Conservation (phyloP, 2,113 vertebrate species). For the Danio rerio region DNA sequence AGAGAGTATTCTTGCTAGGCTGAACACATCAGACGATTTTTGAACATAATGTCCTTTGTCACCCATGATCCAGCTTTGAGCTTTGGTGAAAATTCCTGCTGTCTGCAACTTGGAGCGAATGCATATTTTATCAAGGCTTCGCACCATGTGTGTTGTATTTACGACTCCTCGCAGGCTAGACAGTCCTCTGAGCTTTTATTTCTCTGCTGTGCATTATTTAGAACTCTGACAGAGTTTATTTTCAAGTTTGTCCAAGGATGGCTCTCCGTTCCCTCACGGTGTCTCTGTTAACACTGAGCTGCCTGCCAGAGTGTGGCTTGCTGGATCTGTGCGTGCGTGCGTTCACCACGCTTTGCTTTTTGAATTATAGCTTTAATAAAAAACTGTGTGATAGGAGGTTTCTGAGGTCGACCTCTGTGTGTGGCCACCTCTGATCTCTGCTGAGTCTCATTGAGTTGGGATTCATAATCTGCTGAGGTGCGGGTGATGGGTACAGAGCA, state of each 20-base stretch:
- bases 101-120: slow-evolving; percentile 65
- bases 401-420: slow-evolving; percentile 37
- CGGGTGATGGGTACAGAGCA: slow-evolving; percentile 65
- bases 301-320: slow-evolving; percentile 21
- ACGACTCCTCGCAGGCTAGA: slow-evolving; percentile 71
- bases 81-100: slow-evolving; percentile 43
- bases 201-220: slow-evolving; percentile 68
- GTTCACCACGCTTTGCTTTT: slow-evolving; percentile 49
- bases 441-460: slow-evolving; percentile 65
- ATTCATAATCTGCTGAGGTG: slow-evolving; percentile 67
- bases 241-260: slow-evolving; percentile 69
- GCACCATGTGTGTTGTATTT: slow-evolving; percentile 73
- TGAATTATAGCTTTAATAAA: slow-evolving; percentile 81
- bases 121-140: slow-evolving; percentile 52
- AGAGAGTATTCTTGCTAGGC: neutral
- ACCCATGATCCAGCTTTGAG: slow-evolving; percentile 41
- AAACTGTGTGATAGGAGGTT: slow-evolving; percentile 68
- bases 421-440: slow-evolving; percentile 52
- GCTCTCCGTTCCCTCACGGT: slow-evolving; percentile 38
- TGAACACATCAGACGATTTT: slow-evolving; percentile 15
- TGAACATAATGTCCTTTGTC: slow-evolving; percentile 55
- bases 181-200: slow-evolving; percentile 54
- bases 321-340: slow-evolving; percentile 12
- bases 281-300: slow-evolving; percentile 12
- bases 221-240: slow-evolving; percentile 65